phyloP scores from a whole-genome alignment of 2,113 vertebrate genomes.

The Cephalopholis sonnerati region DNA sequence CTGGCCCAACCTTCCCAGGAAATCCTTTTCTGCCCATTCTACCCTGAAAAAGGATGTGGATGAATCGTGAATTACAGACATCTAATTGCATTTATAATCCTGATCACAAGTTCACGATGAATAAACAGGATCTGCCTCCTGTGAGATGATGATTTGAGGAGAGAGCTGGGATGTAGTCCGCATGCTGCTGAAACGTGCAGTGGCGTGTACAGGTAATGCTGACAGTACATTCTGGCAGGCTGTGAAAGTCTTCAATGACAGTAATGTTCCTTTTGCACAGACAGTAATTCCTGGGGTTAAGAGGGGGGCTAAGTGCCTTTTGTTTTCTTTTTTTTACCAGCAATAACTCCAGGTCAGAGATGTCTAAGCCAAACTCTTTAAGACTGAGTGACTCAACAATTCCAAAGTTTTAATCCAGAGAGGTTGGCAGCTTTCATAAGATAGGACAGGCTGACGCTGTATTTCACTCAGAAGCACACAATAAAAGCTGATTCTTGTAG shows the following conservation, averaged over 20 bases:
- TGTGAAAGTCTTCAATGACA: slow-evolving; percentile 35
- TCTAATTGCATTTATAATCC: slow-evolving; percentile 19
- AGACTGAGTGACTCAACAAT: slow-evolving; percentile 58
- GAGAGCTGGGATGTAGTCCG: not conserved
- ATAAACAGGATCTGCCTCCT: slow-evolving; percentile 28
- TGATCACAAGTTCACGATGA: slow-evolving; percentile 7
- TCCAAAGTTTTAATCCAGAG: slow-evolving; percentile 50
- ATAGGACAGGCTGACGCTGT: slow-evolving; percentile 21
- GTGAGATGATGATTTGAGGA: slow-evolving; percentile 30
- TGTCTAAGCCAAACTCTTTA: slow-evolving; percentile 47
- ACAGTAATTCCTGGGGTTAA: slow-evolving; percentile 47
- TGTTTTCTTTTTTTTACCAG: slow-evolving; percentile 26
- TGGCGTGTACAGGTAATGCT: slow-evolving; percentile 50
- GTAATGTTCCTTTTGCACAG: slow-evolving; percentile 51
- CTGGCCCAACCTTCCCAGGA: slow-evolving; percentile 89
- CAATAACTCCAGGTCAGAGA: slow-evolving; percentile 57
- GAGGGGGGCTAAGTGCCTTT: slow-evolving; percentile 43
- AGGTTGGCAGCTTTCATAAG: slow-evolving; percentile 37
- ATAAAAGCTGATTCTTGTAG: slow-evolving; percentile 42
- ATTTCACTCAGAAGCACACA: slow-evolving; percentile 36
- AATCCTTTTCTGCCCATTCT: slow-evolving; percentile 91
- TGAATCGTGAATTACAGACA: slow-evolving; percentile 14
- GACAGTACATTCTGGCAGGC: slow-evolving; percentile 44
- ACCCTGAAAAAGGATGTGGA: slow-evolving; percentile 86
- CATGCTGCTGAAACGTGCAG: slow-evolving; percentile 7